Evolutionary conservation across 1,140 invertebrate species (phyloP), one percentile per base, ranked within the genome.

Genomic region (Dermatophagoides farinae): DNA sequence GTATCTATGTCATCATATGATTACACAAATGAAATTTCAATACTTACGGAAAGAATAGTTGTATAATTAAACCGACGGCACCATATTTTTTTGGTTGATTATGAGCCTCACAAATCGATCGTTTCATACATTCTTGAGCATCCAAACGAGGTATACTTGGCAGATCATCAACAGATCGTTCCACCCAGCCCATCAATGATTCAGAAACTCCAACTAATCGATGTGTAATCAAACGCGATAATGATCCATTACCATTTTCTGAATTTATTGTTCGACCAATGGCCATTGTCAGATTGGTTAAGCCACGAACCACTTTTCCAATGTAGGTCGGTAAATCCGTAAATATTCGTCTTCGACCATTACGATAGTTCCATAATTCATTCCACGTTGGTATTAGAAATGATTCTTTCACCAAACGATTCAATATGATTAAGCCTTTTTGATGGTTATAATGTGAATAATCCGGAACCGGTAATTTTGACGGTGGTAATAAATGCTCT

Each of bases 1-100:
- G 14, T 44, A 10, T 44, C 43, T 5, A 44, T 43, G 10, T n/a
- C n/a, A 43, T 10, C 41, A 43, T 11, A n/a, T 43, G 10, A 12
- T 20, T 54, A 37, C 9, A 5, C 20, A 37, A 14, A 38, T 55
- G 4, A 23, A 22, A 23, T 53, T 53, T 18, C 25, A 16, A 37
- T 52, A 66, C 69, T 69, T 62, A 70, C 69, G 69, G 69, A 39
- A 70, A 70, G 12, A 70, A 63, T n/a, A 70, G 62, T 46, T 70
- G 69, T 37, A 70, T 57, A n/a, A 65, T 46, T 5, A 70, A 59
- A 2, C 69, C 69, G 11, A 67, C 55, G 6, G 66, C 49, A 22
- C 69, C 69, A 60, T 70, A 70, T 59, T 68, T 68, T 46, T 66
- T 67, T 1, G 69, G 69, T 38, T 70, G 65, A 63, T 66, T 68